phyloP scores from a whole-genome alignment of 2,888 invertebrate species.

The Megaustenia siamemsis region DNA sequence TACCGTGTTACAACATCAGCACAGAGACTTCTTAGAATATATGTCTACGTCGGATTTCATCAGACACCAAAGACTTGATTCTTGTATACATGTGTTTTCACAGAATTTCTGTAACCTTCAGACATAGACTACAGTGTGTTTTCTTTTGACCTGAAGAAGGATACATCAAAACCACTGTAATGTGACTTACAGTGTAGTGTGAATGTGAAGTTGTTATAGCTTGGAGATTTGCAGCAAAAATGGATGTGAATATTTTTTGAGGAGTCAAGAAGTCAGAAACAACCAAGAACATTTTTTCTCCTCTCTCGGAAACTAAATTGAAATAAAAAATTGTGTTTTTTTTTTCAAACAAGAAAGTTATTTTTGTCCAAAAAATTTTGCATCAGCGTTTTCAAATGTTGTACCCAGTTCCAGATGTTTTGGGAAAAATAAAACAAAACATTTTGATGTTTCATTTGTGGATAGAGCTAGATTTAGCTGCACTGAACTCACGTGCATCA shows the following conservation, averaged over 20 bases:
- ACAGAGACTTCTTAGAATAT: background rate
- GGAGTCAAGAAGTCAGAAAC: background rate
- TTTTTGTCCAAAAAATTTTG: too few relatives aligned
- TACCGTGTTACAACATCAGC: constrained; percentile 6
- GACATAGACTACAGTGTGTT: background rate
- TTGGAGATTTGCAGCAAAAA: too few relatives aligned
- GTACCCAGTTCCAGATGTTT: too few relatives aligned
- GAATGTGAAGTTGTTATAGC: background rate
- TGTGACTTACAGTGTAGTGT: background rate
- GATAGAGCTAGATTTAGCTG: too few relatives aligned
- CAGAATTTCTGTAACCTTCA: background rate
- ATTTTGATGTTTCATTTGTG: too few relatives aligned
- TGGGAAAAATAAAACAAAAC: too few relatives aligned
- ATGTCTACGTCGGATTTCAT: background rate
- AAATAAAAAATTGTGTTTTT: too few relatives aligned
- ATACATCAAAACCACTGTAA: background rate
- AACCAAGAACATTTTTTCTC: background rate
- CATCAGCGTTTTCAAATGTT: too few relatives aligned
- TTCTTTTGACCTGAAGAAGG: background rate
- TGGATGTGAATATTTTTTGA: too few relatives aligned
- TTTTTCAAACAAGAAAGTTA: too few relatives aligned
- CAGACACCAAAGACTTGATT: background rate
- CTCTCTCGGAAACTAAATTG: too few relatives aligned
- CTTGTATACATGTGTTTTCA: background rate
- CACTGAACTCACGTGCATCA: too few relatives aligned